These are phyloP conservation scores for Pomatorhinus ruficollis DNA, from an alignment of 2,113 vertebrate genomes.

Conservation along the genomic window DNA sequence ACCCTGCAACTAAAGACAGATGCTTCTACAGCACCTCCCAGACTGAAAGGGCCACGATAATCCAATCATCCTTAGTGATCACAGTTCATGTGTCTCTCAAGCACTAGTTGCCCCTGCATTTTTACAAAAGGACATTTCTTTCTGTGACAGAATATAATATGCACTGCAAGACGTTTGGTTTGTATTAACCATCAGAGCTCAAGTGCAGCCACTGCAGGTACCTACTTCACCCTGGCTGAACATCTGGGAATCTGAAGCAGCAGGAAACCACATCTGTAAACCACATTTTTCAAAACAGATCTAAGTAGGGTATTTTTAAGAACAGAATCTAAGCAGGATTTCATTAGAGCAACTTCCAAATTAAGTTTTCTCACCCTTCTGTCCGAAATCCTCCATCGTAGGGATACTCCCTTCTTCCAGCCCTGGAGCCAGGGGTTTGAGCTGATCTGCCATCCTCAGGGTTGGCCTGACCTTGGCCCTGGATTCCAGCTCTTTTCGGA, in stretches of 20 bases:
- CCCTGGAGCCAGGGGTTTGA: constrained; percentile 74
- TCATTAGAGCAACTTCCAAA: background rate
- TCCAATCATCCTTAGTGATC: background rate
- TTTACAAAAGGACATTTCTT: background rate
- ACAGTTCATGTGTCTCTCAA: background rate
- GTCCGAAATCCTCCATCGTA: constrained; percentile 71
- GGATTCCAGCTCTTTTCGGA: constrained; percentile 77
- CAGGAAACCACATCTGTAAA: background rate
- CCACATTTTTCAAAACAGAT: background rate
- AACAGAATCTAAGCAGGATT: background rate
- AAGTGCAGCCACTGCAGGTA: background rate
- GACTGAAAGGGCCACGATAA: background rate
- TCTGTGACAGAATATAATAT: background rate
- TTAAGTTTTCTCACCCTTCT: constrained; percentile 62
- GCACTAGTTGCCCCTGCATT: background rate
- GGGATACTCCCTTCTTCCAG: constrained; percentile 79
- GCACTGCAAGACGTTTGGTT: background rate
- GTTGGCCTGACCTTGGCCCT: constrained; percentile 70
- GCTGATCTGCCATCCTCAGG: constrained; percentile 55
- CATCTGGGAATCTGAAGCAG: background rate
- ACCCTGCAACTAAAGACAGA: background rate
- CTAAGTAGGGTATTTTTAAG: background rate
- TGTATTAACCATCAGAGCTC: background rate
- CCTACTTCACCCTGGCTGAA: background rate
- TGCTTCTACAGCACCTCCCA: background rate